A percentile compares a stretch with the other conserved stretches of the same genome.
These are phyloP conservation scores for Ascaphus truei DNA, from an alignment of 2,113 vertebrate genomes.

Conservation along the genomic window DNA sequence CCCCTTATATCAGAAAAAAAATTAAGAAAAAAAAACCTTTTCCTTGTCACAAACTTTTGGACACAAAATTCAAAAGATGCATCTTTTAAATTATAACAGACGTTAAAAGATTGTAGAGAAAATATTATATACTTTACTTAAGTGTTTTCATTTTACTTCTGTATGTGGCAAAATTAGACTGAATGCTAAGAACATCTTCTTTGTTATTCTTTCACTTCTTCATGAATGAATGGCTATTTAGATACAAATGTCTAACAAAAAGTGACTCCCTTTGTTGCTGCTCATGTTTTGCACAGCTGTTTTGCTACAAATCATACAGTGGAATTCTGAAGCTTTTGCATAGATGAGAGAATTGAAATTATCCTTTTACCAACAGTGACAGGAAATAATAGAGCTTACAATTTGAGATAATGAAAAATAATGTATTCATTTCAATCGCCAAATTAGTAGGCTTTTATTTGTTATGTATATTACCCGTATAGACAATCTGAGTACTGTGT, in stretches of 20 bases:
- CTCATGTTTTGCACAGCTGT: conserved; percentile 19
- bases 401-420: conserved; percentile 3
- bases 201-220: conserved; percentile 1
- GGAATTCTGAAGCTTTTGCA: conserved; percentile 12
- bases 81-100: too few species aligned
- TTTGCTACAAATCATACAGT: conserved; percentile 19
- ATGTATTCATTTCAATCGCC: background rate
- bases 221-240: conserved; percentile 8
- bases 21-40: too few species aligned
- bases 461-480: conserved; percentile 1
- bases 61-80: too few species aligned
- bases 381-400: background rate
- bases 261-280: conserved; percentile 1
- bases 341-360: conserved; percentile 13
- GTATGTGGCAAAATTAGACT: conserved; percentile 6
- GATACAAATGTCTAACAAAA: conserved; percentile 18
- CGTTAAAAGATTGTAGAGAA: too few species aligned
- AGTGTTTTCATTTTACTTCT: background rate
- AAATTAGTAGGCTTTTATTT: conserved; percentile 21
- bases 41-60: too few species aligned
- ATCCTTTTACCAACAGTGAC: background rate
- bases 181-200: background rate
- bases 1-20: too few species aligned
- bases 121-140: too few species aligned
- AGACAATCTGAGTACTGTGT: background rate